Conservation (phyloP, 1,140 invertebrate genomes). For the Drosophila paulistorum region DNA sequence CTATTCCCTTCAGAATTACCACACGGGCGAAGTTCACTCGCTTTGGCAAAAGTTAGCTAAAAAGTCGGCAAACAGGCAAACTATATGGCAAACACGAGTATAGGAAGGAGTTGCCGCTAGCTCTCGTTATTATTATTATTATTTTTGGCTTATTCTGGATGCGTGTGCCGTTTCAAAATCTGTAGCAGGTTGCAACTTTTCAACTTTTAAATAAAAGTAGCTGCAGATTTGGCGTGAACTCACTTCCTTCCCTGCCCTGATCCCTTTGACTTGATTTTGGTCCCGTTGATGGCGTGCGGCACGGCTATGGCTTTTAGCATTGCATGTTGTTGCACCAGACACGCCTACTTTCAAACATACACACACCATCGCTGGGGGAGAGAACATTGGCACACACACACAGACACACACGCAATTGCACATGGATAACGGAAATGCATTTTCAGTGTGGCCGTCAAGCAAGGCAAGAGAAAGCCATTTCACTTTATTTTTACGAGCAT, state of each 20-base stretch:
- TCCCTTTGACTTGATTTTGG: background rate
- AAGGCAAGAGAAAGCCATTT: conserved; percentile 79
- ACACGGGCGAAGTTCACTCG: conserved; percentile 51
- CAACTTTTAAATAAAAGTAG: conserved; percentile 73
- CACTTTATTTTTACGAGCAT: conserved; percentile 75
- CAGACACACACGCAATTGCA: conserved; percentile 26
- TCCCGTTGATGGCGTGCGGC: conserved; percentile 65
- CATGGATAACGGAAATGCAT: conserved; percentile 65
- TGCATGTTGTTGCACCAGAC: conserved; percentile 57
- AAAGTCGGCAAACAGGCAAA: conserved; percentile 69
- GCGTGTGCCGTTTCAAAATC: conserved; percentile 37
- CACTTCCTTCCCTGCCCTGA: conserved; percentile 1
- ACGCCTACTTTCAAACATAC: conserved; percentile 46
- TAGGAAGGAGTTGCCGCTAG: conserved; percentile 19
- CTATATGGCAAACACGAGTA: conserved; percentile 28
- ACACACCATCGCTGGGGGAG: conserved; percentile 5
- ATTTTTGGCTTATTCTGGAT: conserved; percentile 64
- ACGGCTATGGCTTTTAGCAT: conserved; percentile 69
- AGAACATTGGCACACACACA: conserved; percentile 6
- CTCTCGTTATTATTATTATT: conserved; percentile 76
- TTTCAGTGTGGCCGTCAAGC: conserved; percentile 76
- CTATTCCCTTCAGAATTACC: conserved; percentile 53
- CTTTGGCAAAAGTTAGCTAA: conserved; percentile 57
- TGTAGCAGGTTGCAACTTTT: conserved; percentile 46
- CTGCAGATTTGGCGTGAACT: conserved; percentile 51